phyloP scores from a whole-genome alignment of 2,113 vertebrate species.

The Amblyornis subalaris region DNA sequence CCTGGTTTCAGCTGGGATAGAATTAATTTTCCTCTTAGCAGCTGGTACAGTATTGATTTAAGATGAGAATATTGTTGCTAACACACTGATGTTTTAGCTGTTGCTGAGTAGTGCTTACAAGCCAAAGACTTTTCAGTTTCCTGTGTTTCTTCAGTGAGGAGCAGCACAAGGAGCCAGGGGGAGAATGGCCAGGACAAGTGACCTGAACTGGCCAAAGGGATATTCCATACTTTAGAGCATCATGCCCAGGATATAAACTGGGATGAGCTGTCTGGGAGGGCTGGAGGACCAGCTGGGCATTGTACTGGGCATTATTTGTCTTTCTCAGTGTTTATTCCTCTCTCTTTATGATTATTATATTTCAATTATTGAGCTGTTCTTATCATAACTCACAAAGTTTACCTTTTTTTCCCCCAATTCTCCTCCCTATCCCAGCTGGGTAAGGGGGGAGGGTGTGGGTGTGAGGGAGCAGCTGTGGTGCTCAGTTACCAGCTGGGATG shows the following conservation, averaged over 20 bases:
- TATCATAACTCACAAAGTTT: neutral
- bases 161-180: neutral
- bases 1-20: neutral
- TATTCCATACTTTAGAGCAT: neutral
- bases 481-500: neutral
- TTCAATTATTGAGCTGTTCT: neutral
- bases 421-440: neutral
- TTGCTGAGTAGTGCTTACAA: neutral
- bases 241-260: neutral
- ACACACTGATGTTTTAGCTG: neutral
- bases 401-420: fast-evolving
- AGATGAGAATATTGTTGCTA: neutral
- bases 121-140: neutral
- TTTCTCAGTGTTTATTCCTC: neutral
- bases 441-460: neutral
- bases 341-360: neutral
- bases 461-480: neutral
- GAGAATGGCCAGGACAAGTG: neutral
- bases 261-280: neutral
- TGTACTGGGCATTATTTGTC: neutral
- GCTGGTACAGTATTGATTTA: neutral
- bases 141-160: neutral
- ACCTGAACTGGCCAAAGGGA: neutral
- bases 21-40: neutral
- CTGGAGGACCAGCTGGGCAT: neutral